These are phyloP conservation scores for Rhagoletis pomonella DNA, from an alignment of 1,140 invertebrate genomes.

Conservation along the genomic window DNA sequence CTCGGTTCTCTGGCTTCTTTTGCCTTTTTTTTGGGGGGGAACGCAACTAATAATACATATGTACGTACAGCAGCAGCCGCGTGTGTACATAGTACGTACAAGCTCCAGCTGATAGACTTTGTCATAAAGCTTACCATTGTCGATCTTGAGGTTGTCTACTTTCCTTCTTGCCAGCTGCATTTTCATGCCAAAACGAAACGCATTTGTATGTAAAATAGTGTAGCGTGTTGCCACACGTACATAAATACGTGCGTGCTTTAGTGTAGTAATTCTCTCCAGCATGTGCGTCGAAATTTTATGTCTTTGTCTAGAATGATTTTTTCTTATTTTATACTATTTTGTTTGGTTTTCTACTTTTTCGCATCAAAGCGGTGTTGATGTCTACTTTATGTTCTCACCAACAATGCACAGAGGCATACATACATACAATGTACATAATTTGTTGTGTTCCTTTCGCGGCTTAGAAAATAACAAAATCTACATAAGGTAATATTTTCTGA, in stretches of 20 bases:
- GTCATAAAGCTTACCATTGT: background rate
- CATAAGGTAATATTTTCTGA: too few species aligned
- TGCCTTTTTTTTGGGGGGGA: too few species aligned
- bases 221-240: too few species aligned
- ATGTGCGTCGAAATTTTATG: background rate
- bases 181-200: too few species aligned
- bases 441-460: background rate
- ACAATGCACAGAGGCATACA: too few species aligned
- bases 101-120: background rate
- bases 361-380: background rate
- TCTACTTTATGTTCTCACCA: background rate
- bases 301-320: background rate
- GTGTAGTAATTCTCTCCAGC: too few species aligned
- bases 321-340: background rate
- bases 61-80: background rate
- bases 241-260: too few species aligned
- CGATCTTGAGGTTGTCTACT: background rate
- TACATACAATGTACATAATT: background rate
- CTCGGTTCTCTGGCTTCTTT: too few species aligned
- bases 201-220: background rate
- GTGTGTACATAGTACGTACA: background rate
- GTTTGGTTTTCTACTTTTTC: background rate
- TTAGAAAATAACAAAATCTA: background rate
- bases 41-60: too few species aligned
- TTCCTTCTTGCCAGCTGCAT: too few species aligned